Percentiles rank a stretch among this genome's conserved stretches.
phyloP scores from a whole-genome alignment of 2,888 invertebrate species.

The Drosophila silvestris region DNA sequence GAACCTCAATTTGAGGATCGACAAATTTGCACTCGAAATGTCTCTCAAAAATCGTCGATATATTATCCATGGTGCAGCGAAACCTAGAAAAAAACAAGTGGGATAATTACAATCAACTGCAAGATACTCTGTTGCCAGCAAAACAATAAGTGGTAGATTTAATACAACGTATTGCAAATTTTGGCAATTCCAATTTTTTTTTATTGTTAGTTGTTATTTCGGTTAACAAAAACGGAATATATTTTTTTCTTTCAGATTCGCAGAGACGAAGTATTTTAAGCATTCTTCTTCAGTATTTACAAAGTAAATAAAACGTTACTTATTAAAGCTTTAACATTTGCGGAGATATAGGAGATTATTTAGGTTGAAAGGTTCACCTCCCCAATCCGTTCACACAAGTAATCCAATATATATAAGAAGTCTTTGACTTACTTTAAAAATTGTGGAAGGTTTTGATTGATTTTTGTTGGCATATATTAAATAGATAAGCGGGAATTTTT shows the following conservation, averaged over 20 bases:
- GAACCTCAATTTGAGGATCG: conserved; percentile 70
- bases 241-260: too few species aligned
- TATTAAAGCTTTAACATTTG: background rate
- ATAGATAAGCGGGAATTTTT: background rate
- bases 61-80: background rate
- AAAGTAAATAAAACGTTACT: background rate
- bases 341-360: background rate
- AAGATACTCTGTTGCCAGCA: background rate
- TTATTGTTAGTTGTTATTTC: background rate
- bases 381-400: background rate
- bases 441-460: too few species aligned
- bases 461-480: background rate
- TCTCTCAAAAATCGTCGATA: conserved; percentile 3
- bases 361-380: background rate
- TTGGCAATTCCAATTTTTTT: background rate
- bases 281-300: background rate
- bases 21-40: conserved; percentile 47
- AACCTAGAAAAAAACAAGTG: conserved; percentile 22
- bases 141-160: background rate
- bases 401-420: too few species aligned
- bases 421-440: too few species aligned
- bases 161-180: background rate
- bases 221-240: too few species aligned
- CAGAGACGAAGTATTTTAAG: too few species aligned
- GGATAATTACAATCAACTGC: background rate